These are phyloP conservation scores for Sinotaia quadrata DNA, from an alignment of 2,888 invertebrate species.

Conservation along the genomic window DNA sequence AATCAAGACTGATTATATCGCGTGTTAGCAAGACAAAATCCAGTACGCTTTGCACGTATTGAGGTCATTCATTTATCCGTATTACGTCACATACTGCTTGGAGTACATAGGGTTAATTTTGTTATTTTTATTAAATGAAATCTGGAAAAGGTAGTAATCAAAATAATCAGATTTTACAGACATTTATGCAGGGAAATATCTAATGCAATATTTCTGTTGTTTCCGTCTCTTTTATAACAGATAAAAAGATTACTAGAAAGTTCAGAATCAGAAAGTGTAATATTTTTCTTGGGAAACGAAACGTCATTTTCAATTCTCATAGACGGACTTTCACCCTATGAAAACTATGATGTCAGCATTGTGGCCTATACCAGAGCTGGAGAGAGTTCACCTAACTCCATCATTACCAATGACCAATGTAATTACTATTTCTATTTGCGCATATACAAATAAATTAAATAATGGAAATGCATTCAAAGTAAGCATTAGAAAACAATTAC, in stretches of 20 bases:
- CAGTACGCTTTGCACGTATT: no score
- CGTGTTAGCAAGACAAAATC: no score
- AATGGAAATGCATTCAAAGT: no score
- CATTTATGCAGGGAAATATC: no score
- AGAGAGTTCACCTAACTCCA: not conserved
- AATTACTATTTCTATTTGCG: no score
- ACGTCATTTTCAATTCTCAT: not conserved
- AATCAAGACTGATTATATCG: no score
- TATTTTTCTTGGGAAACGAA: not conserved
- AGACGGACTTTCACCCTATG: slow-evolving; percentile 14
- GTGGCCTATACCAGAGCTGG: slow-evolving; percentile 1
- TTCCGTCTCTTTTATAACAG: not conserved
- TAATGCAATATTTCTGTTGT: no score
- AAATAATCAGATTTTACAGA: no score
- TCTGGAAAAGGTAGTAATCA: no score
- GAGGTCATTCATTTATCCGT: not conserved
- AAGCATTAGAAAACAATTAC: no score
- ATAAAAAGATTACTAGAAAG: not conserved
- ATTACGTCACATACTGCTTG: not conserved
- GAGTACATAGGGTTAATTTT: not conserved
- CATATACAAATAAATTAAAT: no score
- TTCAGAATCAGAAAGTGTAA: not conserved
- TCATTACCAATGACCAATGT: slow-evolving; percentile 4
- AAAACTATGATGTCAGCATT: slow-evolving; percentile 10
- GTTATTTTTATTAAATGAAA: no score